Conservation (phyloP, 2,888 invertebrate species). For the Mycogona germanica region DNA sequence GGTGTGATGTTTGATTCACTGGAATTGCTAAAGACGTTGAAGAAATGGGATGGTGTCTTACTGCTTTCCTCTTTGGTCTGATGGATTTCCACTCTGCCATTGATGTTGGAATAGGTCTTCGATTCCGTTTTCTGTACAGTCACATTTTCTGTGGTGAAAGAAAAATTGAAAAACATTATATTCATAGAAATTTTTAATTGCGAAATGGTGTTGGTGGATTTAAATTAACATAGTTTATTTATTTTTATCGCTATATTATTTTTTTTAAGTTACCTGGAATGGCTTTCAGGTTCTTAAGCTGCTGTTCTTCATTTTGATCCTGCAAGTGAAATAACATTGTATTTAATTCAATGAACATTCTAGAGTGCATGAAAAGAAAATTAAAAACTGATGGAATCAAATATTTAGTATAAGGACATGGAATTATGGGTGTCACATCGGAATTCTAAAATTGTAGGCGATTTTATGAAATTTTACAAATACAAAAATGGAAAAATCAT, state of each 20-base stretch:
- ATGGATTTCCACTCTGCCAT: slow-evolving; percentile 12
- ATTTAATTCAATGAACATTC: too few relatives aligned
- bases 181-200: neutral
- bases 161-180: neutral
- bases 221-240: neutral
- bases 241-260: neutral
- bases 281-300: slow-evolving; percentile 20
- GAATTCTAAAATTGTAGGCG: too few relatives aligned
- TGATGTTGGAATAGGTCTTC: slow-evolving; percentile 9
- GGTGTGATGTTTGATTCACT: too few relatives aligned
- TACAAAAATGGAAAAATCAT: too few relatives aligned
- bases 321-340: slow-evolving; percentile 1
- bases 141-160: neutral
- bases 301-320: slow-evolving; percentile 21
- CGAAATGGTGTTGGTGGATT: neutral
- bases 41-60: too few relatives aligned
- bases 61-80: slow-evolving; percentile 10
- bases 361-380: too few relatives aligned
- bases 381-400: too few relatives aligned
- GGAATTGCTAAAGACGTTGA: too few relatives aligned
- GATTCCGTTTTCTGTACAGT: slow-evolving; percentile 9
- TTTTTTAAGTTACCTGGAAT: neutral
- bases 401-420: too few relatives aligned
- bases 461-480: too few relatives aligned
- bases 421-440: too few relatives aligned